Evolutionary conservation across 1,140 invertebrate species (phyloP).

Genomic region (Platyscapa corneri): DNA sequence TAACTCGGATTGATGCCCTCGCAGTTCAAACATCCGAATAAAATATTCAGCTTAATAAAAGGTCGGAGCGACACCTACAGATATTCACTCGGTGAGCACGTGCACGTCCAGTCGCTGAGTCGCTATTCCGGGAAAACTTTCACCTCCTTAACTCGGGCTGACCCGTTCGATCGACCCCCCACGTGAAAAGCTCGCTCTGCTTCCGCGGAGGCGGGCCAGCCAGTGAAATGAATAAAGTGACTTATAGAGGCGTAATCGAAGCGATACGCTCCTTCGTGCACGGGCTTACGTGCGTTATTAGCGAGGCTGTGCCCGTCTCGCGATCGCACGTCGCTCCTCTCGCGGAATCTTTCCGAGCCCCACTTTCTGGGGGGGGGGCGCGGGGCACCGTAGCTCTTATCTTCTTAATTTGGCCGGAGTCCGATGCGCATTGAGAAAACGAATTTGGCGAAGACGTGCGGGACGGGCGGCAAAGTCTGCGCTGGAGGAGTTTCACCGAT

Average conservation of each 20-base stretch:
- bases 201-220: neutral
- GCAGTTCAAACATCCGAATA: neutral
- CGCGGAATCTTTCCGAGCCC: slow-evolving; percentile 4
- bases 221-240: slow-evolving; percentile 57
- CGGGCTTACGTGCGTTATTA: no score
- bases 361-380: neutral
- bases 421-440: neutral
- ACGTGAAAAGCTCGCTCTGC: slow-evolving; percentile 54
- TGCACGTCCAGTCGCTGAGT: no score
- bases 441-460: neutral
- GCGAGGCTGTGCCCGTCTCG: no score
- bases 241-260: slow-evolving; percentile 70
- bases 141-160: slow-evolving; percentile 54
- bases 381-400: neutral
- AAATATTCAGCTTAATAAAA: neutral
- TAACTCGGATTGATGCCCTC: neutral
- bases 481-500: neutral
- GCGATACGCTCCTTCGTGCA: slow-evolving; percentile 52
- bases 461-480: no score
- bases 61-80: no score
- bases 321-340: neutral
- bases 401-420: neutral
- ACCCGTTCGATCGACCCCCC: slow-evolving; percentile 63
- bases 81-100: no score
- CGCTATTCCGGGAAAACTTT: slow-evolving; percentile 47